Conservation (phyloP, 2,113 vertebrate genomes). For the Pandion haliaetus region DNA sequence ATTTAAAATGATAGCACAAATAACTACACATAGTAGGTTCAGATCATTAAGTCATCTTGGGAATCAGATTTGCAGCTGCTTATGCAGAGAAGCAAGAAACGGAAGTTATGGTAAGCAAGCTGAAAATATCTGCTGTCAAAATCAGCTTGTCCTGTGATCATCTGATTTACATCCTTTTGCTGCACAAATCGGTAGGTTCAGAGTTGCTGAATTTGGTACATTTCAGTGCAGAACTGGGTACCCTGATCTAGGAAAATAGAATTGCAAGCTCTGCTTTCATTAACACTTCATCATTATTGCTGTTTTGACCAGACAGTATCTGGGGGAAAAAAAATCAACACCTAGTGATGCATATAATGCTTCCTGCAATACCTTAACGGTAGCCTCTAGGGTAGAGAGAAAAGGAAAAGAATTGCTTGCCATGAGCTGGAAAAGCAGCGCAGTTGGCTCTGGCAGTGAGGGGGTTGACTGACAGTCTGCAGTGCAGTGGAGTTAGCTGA, state of each 20-base stretch:
- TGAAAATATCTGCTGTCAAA: slow-evolving; percentile 58
- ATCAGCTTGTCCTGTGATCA: neutral
- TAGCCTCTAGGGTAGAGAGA: neutral
- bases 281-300: slow-evolving; percentile 35
- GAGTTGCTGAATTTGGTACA: neutral
- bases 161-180: slow-evolving; percentile 8
- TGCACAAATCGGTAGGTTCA: neutral
- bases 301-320: slow-evolving; percentile 10
- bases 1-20: neutral
- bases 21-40: neutral
- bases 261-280: slow-evolving; percentile 29
- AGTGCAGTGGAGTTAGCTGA: slow-evolving; percentile 84
- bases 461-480: slow-evolving; percentile 86
- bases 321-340: neutral
- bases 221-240: neutral
- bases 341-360: neutral
- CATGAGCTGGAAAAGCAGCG: slow-evolving; percentile 41
- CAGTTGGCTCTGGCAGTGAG: slow-evolving; percentile 73
- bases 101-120: slow-evolving; percentile 17
- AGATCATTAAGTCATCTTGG: slow-evolving; percentile 7
- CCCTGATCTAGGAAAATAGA: slow-evolving; percentile 38
- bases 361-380: slow-evolving; percentile 39
- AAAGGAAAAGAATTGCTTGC: slow-evolving; percentile 31
- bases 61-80: slow-evolving; percentile 38
- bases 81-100: slow-evolving; percentile 23